Evolutionary conservation across 2,113 vertebrate genomes (phyloP), one percentile per base, ranked within the genome.

Genomic region (Podarcis muralis): DNA sequence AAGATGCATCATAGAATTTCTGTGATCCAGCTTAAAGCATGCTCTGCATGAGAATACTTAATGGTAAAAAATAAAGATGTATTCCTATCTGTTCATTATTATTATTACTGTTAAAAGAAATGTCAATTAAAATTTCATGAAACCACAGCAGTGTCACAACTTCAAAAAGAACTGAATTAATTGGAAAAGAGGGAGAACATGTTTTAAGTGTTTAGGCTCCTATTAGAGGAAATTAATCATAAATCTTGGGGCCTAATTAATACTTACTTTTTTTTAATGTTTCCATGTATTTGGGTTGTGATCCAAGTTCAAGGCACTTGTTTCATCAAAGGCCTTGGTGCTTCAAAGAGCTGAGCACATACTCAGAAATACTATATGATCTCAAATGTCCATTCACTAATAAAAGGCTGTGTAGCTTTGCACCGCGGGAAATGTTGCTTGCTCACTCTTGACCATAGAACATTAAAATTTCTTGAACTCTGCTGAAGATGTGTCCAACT

Each of bases 61-160:
- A 75, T 88, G 83, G 27, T 40, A 82, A 91, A 83, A 53, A 88
- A 25, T 72, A 48, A 75, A 68, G 40, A 89, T 62, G 1, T 91
- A 53, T 20, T 91, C 27, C 7, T 82, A 48, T 43, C 37, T 23
- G 4, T 87, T 91, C 76, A 62, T 89, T 85, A 66, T 62, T 75
- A 53, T 53, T 53, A 53, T 53, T 53, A 48, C 35, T 80, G 32
- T 57, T 59, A 37, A 62, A 53, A 59, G 30, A 35, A 65, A 48
- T 66, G 5, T 74, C 23, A 80, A 15, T 86, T 76, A 82, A 53
- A 86, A 35, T 78, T 68, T 78, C n/a, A 57, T 84, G n/a, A 57
- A 57, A 78, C n/a, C 25, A 6, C 40, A 53, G 30, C n/a, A 77
- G 30, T 77, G 53, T 83, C 40, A 35, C 6, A 91, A 6, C 66